A percentile compares a stretch with the other conserved stretches of the same genome.
Conservation (phyloP, 2,888 invertebrate genomes). For the Leptinotarsa juncta region DNA sequence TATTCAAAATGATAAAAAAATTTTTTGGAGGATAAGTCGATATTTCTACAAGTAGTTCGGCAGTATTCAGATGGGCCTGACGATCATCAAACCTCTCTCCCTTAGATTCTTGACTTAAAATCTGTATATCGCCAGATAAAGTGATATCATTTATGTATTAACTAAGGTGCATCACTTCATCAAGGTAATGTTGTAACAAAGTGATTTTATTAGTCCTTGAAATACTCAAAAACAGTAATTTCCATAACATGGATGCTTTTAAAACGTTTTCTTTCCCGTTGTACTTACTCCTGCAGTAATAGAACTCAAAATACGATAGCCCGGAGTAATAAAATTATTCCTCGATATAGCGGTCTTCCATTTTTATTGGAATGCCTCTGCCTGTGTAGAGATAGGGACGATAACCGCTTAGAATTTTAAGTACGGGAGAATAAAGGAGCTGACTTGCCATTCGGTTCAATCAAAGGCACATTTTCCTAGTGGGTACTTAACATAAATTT, state of each 20-base stretch:
- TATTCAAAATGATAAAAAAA: too few relatives aligned
- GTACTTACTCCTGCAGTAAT: background rate
- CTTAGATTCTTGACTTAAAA: too few relatives aligned
- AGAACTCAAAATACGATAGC: slow-evolving; percentile 5
- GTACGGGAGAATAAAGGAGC: slow-evolving; percentile 28
- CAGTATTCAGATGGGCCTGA: too few relatives aligned
- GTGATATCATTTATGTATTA: too few relatives aligned
- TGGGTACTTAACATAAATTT: slow-evolving; percentile 57
- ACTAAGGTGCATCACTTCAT: too few relatives aligned
- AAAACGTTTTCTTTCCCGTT: background rate
- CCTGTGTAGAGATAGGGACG: slow-evolving; percentile 14
- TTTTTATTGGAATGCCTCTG: slow-evolving; percentile 26
- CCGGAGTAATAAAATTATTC: slow-evolving; percentile 21
- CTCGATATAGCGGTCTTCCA: background rate
- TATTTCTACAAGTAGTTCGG: too few relatives aligned
- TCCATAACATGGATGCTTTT: background rate
- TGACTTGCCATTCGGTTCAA: slow-evolving; percentile 47
- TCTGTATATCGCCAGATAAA: too few relatives aligned
- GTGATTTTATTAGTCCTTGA: background rate
- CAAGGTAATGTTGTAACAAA: too few relatives aligned
- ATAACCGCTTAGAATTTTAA: slow-evolving; percentile 24
- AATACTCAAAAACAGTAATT: background rate
- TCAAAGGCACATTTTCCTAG: slow-evolving; percentile 54
- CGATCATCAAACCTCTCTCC: too few relatives aligned
- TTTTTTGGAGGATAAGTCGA: too few relatives aligned